Evolutionary conservation across 2,888 invertebrate species (phyloP), one percentile per base, ranked within the genome.

Genomic region (Caenorhabditis japonica): DNA sequence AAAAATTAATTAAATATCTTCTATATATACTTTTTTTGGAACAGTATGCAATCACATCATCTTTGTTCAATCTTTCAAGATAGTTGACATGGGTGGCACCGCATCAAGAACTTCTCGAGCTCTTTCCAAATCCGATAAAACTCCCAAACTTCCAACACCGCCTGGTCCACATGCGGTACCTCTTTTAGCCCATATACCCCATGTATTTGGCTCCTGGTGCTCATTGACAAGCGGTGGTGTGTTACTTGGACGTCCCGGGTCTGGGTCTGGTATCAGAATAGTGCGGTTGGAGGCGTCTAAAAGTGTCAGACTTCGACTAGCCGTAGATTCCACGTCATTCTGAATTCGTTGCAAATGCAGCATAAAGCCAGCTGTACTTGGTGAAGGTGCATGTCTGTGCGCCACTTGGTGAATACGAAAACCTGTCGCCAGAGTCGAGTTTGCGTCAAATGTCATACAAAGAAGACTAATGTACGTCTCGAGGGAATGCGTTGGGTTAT

Each of bases 51-150:
- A n/a, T n/a, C n/a, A n/a, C n/a, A n/a, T n/a, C n/a, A n/a, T n/a
- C n/a, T n/a, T n/a, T n/a, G n/a, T n/a, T n/a, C n/a, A n/a, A n/a
- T n/a, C n/a, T n/a, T n/a, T n/a, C n/a, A n/a, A n/a, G n/a, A n/a
- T n/a, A n/a, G n/a, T n/a, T n/a, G n/a, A 52, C 44, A 61, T 52
- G 0, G 61, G 61, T 12, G 61, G 61, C 10, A 27, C 52, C 19
- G 36, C n/a, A 25, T 61, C 61, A 7, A 61, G 38, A 4, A 52
- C 61, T 34, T 61, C 61, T 13, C 61, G 17, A 0, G 61, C 61
- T 21, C 61, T 39, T n/a, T 61, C 52, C 30, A 61, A 27, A 36
- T 61, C 38, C 27, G 61, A 61, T 2, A 61, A n/a, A 13, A 61
- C 44, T 38, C 36, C 52, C 19, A 61, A 44, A 49, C 61, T 61